A percentile compares a stretch with the other conserved stretches of the same genome.
Conservation (phyloP, 2,888 invertebrate species). For the Hyposoter didymator region DNA sequence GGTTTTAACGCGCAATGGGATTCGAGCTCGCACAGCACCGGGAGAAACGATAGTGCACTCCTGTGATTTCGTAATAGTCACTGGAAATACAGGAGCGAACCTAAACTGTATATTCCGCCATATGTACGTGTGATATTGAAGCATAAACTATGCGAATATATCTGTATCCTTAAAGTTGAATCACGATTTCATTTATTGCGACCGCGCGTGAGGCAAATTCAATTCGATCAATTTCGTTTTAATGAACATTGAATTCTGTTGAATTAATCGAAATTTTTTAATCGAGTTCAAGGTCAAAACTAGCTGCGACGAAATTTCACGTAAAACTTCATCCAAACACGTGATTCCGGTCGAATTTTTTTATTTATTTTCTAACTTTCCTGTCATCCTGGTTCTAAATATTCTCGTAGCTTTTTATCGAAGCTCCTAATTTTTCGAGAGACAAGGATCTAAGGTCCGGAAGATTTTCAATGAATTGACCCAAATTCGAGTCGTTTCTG, state of each 20-base stretch:
- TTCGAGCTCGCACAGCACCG: slow-evolving; percentile 31
- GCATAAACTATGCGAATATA: neutral
- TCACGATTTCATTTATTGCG: neutral
- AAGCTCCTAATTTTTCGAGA: neutral
- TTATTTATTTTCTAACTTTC: no score
- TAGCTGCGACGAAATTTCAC: no score
- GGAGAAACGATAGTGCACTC: slow-evolving; percentile 45
- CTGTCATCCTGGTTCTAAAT: neutral
- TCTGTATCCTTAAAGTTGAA: neutral
- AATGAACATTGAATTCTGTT: neutral
- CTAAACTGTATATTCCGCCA: slow-evolving; percentile 19
- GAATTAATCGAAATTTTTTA: neutral
- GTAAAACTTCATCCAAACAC: neutral
- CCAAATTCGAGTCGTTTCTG: neutral
- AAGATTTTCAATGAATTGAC: neutral
- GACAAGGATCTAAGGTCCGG: neutral
- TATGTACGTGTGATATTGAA: slow-evolving; percentile 18
- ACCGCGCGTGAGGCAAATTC: neutral
- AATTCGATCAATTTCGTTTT: neutral
- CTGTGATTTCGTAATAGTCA: slow-evolving; percentile 52
- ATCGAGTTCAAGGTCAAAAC: no score
- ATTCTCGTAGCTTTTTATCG: neutral
- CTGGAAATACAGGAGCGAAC: slow-evolving; percentile 40
- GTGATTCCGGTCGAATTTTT: neutral
- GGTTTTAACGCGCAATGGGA: slow-evolving; percentile 51